phyloP scores from a whole-genome alignment of 2,888 invertebrate species.

The Penaeus monodon region DNA sequence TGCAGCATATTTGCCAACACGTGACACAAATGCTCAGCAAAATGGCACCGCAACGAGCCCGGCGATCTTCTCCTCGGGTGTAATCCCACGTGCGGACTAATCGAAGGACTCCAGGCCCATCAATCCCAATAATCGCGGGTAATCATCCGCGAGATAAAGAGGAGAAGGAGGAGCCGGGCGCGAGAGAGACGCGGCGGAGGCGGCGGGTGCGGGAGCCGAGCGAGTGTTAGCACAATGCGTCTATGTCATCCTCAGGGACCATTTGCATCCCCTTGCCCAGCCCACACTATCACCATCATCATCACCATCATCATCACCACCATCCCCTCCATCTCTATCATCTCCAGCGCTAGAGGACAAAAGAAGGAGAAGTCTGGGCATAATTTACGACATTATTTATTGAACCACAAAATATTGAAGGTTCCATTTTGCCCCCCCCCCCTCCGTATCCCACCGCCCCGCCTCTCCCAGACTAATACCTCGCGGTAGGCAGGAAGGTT shows the following conservation, averaged over 20 bases:
- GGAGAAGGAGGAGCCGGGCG: constrained; percentile 17
- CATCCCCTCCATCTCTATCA: constrained; percentile 51
- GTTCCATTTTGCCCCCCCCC: constrained; percentile 37
- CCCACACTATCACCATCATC: constrained; percentile 52
- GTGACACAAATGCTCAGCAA: no score
- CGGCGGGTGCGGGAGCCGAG: background rate
- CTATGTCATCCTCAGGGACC: constrained; percentile 39
- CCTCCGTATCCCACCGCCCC: background rate
- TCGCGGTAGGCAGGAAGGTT: constrained; percentile 21
- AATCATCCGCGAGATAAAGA: constrained; percentile 5
- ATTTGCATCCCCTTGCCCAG: constrained; percentile 41
- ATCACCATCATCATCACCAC: constrained; percentile 52
- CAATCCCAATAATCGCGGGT: no score
- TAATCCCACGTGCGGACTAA: no score
- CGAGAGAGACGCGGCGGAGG: constrained; percentile 20
- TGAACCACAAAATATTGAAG: constrained; percentile 61
- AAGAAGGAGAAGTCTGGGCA: constrained; percentile 55
- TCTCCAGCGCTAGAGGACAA: constrained; percentile 57
- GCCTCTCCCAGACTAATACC: background rate
- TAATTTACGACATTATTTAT: constrained; percentile 62
- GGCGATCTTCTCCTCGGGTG: no score
- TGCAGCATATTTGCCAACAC: no score
- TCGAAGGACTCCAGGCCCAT: no score
- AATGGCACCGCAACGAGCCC: no score
- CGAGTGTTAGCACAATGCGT: constrained; percentile 17